Percentiles rank a stretch among this genome's conserved stretches.
phyloP scores from a whole-genome alignment of 2,888 invertebrate genomes.

The Idaea aversata region DNA sequence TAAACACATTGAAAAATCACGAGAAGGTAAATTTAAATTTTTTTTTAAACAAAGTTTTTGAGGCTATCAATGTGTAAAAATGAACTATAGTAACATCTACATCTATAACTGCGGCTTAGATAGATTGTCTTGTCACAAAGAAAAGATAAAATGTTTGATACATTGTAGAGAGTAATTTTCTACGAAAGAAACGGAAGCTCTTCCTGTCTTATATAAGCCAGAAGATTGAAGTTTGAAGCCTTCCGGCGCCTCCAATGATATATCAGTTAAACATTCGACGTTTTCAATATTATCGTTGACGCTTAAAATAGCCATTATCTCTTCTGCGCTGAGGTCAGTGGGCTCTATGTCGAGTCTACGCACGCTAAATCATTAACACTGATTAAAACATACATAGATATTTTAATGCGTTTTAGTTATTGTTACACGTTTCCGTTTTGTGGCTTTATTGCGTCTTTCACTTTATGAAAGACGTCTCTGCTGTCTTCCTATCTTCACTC shows the following conservation, averaged over 20 bases:
- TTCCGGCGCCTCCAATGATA: constrained; percentile 68
- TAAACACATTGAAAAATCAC: too few species aligned
- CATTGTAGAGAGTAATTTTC: background rate
- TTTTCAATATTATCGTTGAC: constrained; percentile 68
- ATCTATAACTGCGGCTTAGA: too few species aligned
- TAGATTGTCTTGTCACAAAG: too few species aligned
- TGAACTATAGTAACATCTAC: too few species aligned
- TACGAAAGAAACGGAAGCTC: constrained; percentile 27
- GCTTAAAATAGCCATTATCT: constrained; percentile 78
- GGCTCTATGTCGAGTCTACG: constrained; percentile 63
- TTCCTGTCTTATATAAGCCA: constrained; percentile 29
- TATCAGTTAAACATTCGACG: constrained; percentile 67
- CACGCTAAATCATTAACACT: constrained; percentile 63
- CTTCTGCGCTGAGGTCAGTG: constrained; percentile 73
- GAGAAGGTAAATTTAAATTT: too few species aligned
- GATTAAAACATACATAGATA: constrained; percentile 51
- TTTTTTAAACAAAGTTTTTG: too few species aligned
- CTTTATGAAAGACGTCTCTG: too few species aligned
- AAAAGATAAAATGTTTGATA: too few species aligned
- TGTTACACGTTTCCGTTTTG: constrained; percentile 33
- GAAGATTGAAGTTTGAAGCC: constrained; percentile 48
- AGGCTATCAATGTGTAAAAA: too few species aligned
- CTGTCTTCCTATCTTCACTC: too few species aligned
- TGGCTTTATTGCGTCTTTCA: too few species aligned
- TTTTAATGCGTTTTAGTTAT: constrained; percentile 49